Evolutionary conservation across 37 sponge, comb jelly and placozoan species (phyloP), one percentile per base, ranked within the genome.

Genomic region (Cliona cf. orientalis): DNA sequence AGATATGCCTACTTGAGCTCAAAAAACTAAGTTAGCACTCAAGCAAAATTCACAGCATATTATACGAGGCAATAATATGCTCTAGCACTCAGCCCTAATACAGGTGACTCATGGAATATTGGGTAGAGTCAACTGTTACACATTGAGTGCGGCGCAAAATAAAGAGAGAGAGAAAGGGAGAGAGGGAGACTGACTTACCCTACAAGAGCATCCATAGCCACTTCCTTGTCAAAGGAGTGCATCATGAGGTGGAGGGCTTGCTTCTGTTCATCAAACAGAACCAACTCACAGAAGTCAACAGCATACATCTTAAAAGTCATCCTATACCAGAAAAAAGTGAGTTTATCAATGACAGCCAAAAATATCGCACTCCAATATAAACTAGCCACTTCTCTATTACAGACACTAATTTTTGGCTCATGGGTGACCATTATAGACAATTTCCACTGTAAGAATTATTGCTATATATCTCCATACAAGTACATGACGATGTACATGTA

Each of bases 221-320:
- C 69, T 34, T 74, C 84, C 71, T 86, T 67, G 46, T 91, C 90
- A 82, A 98, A 98, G 85, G 82, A 58, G 11, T 79, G 69, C 56
- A 89, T 82, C 86, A 96, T 84, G 40, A 98, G 26, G 86, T 96
- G 95, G 86, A 92, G 96, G 33, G 95, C 84, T 39, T 90, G 87
- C 64, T 94, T 84, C 71, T 87, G 85, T 25, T 98, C 99, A 55
- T 96, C 97, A 88, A 94, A 96, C 75, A 96, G 71, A n/a, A 96
- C 78, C 62, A 88, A 60, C 46, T 83, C 84, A 80, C 91, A 86
- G 49, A 95, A 82, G 56, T 90, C 95, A 60, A 87, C 79, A 5
- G 88, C 88, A 74, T 90, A 95, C 95, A 95, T 76, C 76, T 76
- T 80, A 59, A 89, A 88, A 3, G 93, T 85, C 80, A 95, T 78